Conservation (phyloP, 2,888 invertebrate genomes). For the Meganola albula region DNA sequence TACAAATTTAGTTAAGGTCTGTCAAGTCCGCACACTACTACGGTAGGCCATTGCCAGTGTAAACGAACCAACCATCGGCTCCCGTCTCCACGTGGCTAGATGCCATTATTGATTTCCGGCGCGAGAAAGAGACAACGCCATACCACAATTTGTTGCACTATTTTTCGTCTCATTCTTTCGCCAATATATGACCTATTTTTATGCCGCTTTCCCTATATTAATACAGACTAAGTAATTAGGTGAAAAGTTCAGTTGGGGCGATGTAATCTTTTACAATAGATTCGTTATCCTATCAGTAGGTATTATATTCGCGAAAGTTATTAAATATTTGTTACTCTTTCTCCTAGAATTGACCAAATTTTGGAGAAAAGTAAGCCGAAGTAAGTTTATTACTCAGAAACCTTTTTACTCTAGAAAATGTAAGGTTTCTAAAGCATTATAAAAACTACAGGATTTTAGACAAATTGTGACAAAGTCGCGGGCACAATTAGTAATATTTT, state of each 20-base stretch:
- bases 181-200: slow-evolving; percentile 79
- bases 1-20: slow-evolving; percentile 45
- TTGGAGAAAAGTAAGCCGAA: no score
- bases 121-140: slow-evolving; percentile 58
- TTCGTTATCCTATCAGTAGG: no score
- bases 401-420: no score
- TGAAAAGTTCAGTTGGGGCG: slow-evolving; percentile 56
- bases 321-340: no score
- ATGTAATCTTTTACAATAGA: no score
- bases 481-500: no score
- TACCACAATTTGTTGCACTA: slow-evolving; percentile 76
- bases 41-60: slow-evolving; percentile 56
- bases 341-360: no score
- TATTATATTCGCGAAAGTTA: no score
- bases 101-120: slow-evolving; percentile 78
- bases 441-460: no score
- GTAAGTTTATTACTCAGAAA: no score
- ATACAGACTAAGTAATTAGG: slow-evolving; percentile 74
- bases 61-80: slow-evolving; percentile 64
- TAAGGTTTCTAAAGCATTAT: no score
- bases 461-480: no score
- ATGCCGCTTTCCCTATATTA: slow-evolving; percentile 73
- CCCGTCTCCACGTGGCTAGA: slow-evolving; percentile 73
- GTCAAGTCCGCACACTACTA: slow-evolving; percentile 44
- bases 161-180: slow-evolving; percentile 63